Conservation (phyloP, 1,140 invertebrate species). For the Cardiocondyla obscurior region DNA sequence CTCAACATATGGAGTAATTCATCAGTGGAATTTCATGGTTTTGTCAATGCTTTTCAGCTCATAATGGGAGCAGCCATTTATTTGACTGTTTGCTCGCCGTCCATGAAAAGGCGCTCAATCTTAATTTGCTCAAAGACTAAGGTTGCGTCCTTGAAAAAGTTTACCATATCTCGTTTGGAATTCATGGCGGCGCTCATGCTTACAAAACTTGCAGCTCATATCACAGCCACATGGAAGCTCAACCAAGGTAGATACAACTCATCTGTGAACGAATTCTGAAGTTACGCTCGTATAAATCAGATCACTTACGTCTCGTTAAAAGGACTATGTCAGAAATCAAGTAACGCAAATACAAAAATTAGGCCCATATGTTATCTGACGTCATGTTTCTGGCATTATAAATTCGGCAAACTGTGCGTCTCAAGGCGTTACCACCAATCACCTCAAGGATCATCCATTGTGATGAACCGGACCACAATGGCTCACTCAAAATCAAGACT, state of each 20-base stretch:
- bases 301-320: not conserved
- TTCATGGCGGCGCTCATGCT: slow-evolving; percentile 59
- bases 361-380: too few species aligned
- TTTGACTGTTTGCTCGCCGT: not conserved
- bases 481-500: too few species aligned
- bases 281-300: slow-evolving; percentile 57
- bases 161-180: slow-evolving; percentile 58
- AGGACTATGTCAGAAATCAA: slow-evolving; percentile 54
- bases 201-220: slow-evolving; percentile 33
- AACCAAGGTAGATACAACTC: not conserved
- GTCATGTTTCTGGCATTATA: too few species aligned
- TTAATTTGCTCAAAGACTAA: slow-evolving; percentile 58
- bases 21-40: slow-evolving; percentile 63
- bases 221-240: not conserved
- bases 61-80: slow-evolving; percentile 63
- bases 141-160: slow-evolving; percentile 54
- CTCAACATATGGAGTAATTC: slow-evolving; percentile 7
- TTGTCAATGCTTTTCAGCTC: slow-evolving; percentile 65
- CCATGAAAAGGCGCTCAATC: not conserved
- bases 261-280: slow-evolving; percentile 53
- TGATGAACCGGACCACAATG: too few species aligned
- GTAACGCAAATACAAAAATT: not conserved
- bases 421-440: too few species aligned
- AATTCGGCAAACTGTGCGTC: too few species aligned
- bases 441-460: too few species aligned